Conservation (phyloP, 2,888 invertebrate genomes). For the Chymomyza procnemis region DNA sequence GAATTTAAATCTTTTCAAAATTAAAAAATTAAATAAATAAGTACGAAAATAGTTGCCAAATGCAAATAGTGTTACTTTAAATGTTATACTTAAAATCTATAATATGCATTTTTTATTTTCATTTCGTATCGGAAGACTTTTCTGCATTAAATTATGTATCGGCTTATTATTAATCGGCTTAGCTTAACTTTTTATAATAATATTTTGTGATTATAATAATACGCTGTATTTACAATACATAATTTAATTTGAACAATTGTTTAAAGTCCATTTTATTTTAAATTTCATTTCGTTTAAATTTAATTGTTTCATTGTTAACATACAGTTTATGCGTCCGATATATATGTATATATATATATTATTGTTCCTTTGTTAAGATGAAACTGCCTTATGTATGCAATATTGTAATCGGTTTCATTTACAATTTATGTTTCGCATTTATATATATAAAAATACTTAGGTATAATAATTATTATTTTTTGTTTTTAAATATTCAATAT, state of each 20-base stretch:
- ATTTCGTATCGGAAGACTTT: constrained; percentile 53
- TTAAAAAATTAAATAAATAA: not conserved
- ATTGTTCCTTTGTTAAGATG: not conserved
- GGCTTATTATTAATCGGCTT: not conserved
- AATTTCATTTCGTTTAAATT: not conserved
- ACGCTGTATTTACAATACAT: not conserved
- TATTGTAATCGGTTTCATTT: not conserved
- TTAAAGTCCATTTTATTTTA: not conserved
- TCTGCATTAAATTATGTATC: constrained; percentile 49
- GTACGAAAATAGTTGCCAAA: no score
- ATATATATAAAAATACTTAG: not conserved
- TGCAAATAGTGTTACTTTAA: no score
- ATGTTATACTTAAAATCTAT: not conserved
- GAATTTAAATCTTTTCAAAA: no score
- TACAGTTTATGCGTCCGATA: not conserved
- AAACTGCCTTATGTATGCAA: not conserved
- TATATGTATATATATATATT: not conserved
- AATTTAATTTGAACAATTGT: not conserved
- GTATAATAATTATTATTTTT: not conserved
- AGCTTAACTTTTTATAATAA: not conserved
- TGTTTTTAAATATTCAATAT: no score
- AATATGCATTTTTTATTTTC: constrained; percentile 6
- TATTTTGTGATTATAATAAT: not conserved
- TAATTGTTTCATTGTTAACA: not conserved
- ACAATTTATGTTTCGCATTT: not conserved